Percentiles rank a stretch among this genome's conserved stretches.
phyloP scores from a whole-genome alignment of 2,113 vertebrate genomes.

The Dasypus novemcinctus region DNA sequence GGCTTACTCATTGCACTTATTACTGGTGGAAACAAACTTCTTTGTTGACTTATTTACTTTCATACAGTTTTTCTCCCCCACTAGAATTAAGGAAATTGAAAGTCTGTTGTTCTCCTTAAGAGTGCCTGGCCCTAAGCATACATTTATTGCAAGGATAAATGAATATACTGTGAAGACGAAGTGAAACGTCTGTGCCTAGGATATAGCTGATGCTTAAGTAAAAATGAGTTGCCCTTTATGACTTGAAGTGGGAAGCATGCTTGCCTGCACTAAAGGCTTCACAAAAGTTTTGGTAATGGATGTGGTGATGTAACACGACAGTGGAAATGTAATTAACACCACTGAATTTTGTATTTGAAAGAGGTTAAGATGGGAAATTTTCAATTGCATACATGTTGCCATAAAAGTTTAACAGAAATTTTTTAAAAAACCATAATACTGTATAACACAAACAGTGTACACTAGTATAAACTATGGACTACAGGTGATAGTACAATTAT shows the following conservation, averaged over 20 bases:
- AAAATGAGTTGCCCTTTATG: neutral
- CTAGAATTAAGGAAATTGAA: neutral
- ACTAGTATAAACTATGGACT: too few species aligned
- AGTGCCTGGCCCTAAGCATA: neutral
- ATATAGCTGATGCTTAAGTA: neutral
- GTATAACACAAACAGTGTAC: too few species aligned
- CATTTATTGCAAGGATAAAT: neutral
- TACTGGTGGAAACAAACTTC: neutral
- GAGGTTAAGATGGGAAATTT: too few species aligned
- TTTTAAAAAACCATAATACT: too few species aligned
- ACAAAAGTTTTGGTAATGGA: neutral
- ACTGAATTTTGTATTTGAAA: too few species aligned
- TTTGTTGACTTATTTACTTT: neutral
- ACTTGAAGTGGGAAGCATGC: neutral
- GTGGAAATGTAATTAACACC: too few species aligned
- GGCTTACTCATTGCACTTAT: neutral
- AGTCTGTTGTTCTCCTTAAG: neutral
- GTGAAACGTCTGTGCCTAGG: neutral
- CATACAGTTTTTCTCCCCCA: neutral
- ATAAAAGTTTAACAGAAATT: too few species aligned
- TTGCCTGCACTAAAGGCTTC: neutral
- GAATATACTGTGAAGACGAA: neutral
- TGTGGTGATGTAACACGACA: too few species aligned
- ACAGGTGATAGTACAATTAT: too few species aligned
- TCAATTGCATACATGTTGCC: too few species aligned